A percentile compares a stretch with the other conserved stretches of the same genome.
These are phyloP conservation scores for Hesperophylax magnus DNA, from an alignment of 1,140 invertebrate species.

Conservation along the genomic window DNA sequence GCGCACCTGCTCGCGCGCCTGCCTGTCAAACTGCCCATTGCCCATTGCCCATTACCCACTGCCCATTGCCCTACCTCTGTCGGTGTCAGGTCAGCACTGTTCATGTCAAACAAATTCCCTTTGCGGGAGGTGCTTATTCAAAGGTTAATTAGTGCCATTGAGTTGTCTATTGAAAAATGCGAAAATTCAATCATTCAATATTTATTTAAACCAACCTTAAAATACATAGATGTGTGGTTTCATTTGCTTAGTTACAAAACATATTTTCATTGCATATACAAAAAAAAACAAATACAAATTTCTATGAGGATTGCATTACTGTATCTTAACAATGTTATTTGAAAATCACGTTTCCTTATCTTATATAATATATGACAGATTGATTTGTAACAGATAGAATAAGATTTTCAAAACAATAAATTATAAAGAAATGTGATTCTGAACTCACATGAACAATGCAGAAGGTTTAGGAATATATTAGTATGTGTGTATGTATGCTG, in stretches of 20 bases:
- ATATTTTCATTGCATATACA: conserved; percentile 42
- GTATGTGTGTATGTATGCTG: no score
- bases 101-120: background rate
- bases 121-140: conserved; percentile 14
- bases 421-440: background rate
- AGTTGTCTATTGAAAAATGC: conserved; percentile 54
- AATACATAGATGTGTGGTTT: conserved; percentile 44
- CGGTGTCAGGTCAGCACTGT: background rate
- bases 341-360: background rate
- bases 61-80: background rate
- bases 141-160: conserved; percentile 37
- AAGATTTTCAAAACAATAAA: conserved; percentile 17
- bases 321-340: conserved; percentile 26
- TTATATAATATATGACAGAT: conserved; percentile 22
- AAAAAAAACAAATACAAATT: conserved; percentile 43
- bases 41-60: background rate
- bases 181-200: conserved; percentile 52
- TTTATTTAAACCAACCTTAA: conserved; percentile 52
- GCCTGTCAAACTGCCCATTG: background rate
- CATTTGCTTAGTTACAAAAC: conserved; percentile 43
- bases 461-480: no score
- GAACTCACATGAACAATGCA: background rate
- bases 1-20: conserved; percentile 13
- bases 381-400: conserved; percentile 17
- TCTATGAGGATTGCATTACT: conserved; percentile 25